phyloP scores from a whole-genome alignment of 1,140 invertebrate species.

The Drosophila obscura region DNA sequence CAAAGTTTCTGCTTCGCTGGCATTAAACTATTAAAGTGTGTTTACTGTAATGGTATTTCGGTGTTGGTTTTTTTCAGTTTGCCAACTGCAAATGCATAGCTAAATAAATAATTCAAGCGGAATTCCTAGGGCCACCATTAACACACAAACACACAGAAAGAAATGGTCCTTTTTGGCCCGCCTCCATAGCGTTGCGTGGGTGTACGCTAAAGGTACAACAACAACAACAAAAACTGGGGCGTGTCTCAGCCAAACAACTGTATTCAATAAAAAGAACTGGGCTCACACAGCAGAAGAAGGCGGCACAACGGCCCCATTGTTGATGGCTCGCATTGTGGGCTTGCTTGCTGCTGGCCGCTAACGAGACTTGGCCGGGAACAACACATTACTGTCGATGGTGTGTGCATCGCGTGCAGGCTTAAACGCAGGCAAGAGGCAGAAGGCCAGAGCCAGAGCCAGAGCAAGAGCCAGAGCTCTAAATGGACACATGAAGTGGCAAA shows the following conservation, averaged over 20 bases:
- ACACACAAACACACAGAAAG: constrained; percentile 26
- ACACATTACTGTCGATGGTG: constrained; percentile 25
- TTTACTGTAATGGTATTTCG: constrained; percentile 48
- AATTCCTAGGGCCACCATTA: constrained; percentile 58
- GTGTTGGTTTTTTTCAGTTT: constrained; percentile 30
- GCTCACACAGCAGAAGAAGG: constrained; percentile 14
- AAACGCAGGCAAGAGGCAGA: constrained; percentile 1
- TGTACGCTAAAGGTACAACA: constrained; percentile 2
- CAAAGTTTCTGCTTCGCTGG: constrained; percentile 23
- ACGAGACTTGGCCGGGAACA: constrained; percentile 15
- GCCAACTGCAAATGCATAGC: constrained; percentile 46
- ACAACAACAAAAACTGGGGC: constrained; percentile 29
- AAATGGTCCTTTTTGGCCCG: constrained; percentile 24
- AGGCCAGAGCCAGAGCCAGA: background rate
- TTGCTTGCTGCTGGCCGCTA: constrained; percentile 18
- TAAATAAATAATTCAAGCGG: constrained; percentile 51
- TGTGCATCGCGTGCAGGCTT: constrained; percentile 48
- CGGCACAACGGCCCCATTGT: constrained; percentile 3
- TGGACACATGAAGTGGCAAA: constrained; percentile 60
- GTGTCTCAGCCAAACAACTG: constrained; percentile 44
- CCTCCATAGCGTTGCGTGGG: constrained; percentile 43
- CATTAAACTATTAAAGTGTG: constrained; percentile 75
- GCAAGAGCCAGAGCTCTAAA: constrained; percentile 15
- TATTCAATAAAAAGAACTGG: constrained; percentile 55
- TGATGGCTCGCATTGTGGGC: constrained; percentile 11